phyloP scores from a whole-genome alignment of 2,797 vertebrate genomes.

The Bradypus variegatus region DNA sequence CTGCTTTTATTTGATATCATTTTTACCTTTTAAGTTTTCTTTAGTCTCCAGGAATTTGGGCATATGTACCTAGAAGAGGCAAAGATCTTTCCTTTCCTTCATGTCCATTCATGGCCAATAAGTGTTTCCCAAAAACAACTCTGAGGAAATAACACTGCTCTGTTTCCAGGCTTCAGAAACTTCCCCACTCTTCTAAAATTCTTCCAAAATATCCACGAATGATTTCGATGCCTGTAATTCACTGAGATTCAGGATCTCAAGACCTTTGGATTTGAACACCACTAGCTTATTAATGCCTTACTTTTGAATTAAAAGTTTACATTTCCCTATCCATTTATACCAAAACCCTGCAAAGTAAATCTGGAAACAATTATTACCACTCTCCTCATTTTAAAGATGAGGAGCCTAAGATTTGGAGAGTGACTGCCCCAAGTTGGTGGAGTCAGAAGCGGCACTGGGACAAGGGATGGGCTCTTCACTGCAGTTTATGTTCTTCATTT shows the following conservation, averaged over 20 bases:
- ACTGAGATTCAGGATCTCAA: neutral
- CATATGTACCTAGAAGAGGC: neutral
- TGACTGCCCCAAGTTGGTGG: neutral
- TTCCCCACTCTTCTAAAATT: neutral
- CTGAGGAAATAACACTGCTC: neutral
- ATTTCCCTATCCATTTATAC: neutral
- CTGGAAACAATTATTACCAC: neutral
- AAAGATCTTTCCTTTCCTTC: neutral
- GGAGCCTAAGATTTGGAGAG: neutral
- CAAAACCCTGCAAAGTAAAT: neutral
- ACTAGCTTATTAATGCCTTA: neutral
- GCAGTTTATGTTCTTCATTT: neutral
- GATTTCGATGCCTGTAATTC: neutral
- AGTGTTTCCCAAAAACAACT: constrained; percentile 7
- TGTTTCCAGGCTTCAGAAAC: neutral
- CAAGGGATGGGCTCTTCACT: neutral
- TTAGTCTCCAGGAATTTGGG: neutral
- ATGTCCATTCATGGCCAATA: neutral
- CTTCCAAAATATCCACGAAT: neutral
- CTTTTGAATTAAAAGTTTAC: neutral
- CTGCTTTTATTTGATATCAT: too few relatives aligned
- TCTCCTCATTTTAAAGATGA: neutral
- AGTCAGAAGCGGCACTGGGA: neutral
- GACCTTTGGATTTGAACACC: neutral
- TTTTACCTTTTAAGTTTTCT: constrained; percentile 5